These are phyloP conservation scores for Andrena trimmerana DNA, from an alignment of 2,888 invertebrate genomes.

Conservation along the genomic window DNA sequence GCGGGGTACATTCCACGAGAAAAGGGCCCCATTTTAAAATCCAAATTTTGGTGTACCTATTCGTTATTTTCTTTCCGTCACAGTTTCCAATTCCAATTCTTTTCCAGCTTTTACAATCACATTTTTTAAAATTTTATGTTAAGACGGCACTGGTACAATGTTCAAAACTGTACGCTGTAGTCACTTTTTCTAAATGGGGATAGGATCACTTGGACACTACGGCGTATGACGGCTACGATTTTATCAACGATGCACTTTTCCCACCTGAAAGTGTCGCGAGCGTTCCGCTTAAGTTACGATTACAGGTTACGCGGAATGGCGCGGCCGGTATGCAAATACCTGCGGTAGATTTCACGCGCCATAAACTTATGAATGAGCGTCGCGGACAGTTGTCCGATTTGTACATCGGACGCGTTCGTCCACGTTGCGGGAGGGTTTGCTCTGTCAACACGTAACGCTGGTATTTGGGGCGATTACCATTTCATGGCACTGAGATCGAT, in stretches of 20 bases:
- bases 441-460: constrained; percentile 36
- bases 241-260: constrained; percentile 31
- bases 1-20: too few species aligned
- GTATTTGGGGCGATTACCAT: constrained; percentile 40
- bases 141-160: too few species aligned
- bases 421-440: constrained; percentile 11
- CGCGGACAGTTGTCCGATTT: constrained; percentile 46
- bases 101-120: too few species aligned
- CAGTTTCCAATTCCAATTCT: too few species aligned
- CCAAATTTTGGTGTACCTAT: too few species aligned
- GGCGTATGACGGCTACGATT: not conserved
- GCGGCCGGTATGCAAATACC: constrained; percentile 57
- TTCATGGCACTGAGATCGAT: constrained; percentile 5
- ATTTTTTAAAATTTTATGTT: too few species aligned
- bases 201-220: too few species aligned
- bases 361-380: constrained; percentile 67
- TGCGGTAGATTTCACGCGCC: constrained; percentile 64
- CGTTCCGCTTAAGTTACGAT: constrained; percentile 53
- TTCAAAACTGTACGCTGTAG: too few species aligned
- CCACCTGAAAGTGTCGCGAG: constrained; percentile 44
- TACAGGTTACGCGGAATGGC: constrained; percentile 44
- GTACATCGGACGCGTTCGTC: constrained; percentile 18
- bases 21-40: too few species aligned
- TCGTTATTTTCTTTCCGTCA: too few species aligned
- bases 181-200: too few species aligned